Evolutionary conservation across 2,888 invertebrate species (phyloP), one percentile per base, ranked within the genome.

Genomic region (Steinernema hermaphroditum): DNA sequence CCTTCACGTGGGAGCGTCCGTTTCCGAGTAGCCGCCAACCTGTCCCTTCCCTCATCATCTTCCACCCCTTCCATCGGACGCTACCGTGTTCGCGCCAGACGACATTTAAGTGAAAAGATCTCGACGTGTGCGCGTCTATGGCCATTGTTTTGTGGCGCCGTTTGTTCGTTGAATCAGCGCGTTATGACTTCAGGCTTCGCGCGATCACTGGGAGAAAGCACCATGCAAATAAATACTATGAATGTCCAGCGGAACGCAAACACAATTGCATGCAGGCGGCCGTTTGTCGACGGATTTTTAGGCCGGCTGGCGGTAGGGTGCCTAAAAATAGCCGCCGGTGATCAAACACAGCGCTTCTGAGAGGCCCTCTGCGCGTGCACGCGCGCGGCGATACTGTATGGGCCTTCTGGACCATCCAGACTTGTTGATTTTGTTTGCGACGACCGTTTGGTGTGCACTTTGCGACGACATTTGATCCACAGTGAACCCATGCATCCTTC

Each of bases 161-260:
- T 62, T 62, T 62, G 62, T 62, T 62, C 62, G 62, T 62, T 62
- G 62, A 62, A 29, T 62, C 62, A 62, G 32, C 62, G 19, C 62
- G 62, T 62, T 62, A 62, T 62, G 62, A 62, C 62, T 62, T 32
- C 62, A 62, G 34, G 62, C 62, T 29, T 62, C 62, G 32, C 62
- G 62, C 62, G 29, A 62, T 62, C 32, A 27, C 62, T 32, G 27
- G 62, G 62, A 62, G 62, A 62, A 62, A 62, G 62, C 62, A 62
- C 62, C 62, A 62, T 62, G 62, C 62, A 62, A 62, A 62, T 62
- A 62, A 62, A 62, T 62, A 62, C 32, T 29, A 62, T 62, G 62
- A 62, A 62, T 62, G 62, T 62, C 62, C 62, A 62, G 62, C 62
- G 62, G 34, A 62, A 62, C 34, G 62, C 62, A 62, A 62, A 62